phyloP scores from a whole-genome alignment of 2,113 vertebrate genomes.

The Chrysochloris asiatica region DNA sequence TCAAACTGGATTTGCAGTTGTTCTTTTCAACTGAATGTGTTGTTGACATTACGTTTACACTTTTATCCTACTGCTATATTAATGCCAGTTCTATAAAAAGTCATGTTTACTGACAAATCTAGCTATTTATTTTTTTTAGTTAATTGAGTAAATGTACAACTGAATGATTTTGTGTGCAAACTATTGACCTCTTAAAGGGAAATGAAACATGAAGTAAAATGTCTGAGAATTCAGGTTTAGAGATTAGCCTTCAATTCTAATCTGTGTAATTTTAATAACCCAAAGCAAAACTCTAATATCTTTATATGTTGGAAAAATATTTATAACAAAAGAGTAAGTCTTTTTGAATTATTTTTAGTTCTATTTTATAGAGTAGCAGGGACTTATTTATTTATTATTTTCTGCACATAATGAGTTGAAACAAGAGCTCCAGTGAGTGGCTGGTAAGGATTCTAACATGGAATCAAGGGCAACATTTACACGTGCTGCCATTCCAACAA shows the following conservation, averaged over 20 bases:
- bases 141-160: not conserved
- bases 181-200: not conserved
- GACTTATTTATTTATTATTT: constrained; percentile 32
- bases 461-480: not conserved
- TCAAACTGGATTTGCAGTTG: not conserved
- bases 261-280: not conserved
- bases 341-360: constrained; percentile 18
- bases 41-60: not conserved
- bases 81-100: not conserved
- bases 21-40: not conserved
- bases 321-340: not conserved
- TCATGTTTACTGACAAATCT: not conserved
- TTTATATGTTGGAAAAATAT: not conserved
- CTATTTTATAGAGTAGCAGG: not conserved
- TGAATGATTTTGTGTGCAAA: not conserved
- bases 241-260: not conserved
- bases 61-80: not conserved
- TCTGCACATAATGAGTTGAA: not conserved
- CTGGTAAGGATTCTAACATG: not conserved
- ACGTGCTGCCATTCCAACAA: not conserved
- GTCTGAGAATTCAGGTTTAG: not conserved
- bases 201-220: not conserved
- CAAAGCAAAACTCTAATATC: not conserved
- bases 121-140: not conserved
- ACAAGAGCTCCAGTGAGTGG: not conserved